Evolutionary conservation across 2,113 vertebrate species (phyloP).

Genomic region (Protobothrops mucrosquamatus): DNA sequence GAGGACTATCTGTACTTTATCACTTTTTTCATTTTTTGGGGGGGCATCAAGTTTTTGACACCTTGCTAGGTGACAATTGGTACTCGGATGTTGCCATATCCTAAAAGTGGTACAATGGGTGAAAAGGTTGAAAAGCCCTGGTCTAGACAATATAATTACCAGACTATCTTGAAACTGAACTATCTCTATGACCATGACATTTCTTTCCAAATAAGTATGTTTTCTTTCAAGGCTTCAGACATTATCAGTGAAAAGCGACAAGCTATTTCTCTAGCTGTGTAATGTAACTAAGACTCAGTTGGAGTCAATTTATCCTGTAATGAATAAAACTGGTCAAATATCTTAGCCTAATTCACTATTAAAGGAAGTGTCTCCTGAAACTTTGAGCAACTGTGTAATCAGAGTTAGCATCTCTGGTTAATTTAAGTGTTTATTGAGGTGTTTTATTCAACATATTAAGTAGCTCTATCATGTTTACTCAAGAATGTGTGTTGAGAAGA

Average conservation of each 20-base stretch:
- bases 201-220: not conserved
- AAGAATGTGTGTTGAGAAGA: not conserved
- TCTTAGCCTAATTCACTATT: not conserved
- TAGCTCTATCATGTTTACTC: not conserved
- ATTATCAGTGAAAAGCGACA: not conserved
- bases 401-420: not conserved
- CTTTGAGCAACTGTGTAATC: not conserved
- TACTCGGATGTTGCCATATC: too few species aligned
- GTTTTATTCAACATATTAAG: conserved; percentile 8
- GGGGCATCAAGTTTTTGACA: too few species aligned
- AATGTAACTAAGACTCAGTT: not conserved
- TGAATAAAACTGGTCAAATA: not conserved
- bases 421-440: conserved; percentile 7
- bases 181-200: not conserved
- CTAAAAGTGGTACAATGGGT: too few species aligned
- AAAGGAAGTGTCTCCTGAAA: not conserved
- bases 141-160: too few species aligned
- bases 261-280: not conserved
- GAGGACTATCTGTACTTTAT: too few species aligned
- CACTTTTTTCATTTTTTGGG: too few species aligned
- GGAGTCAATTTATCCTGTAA: not conserved
- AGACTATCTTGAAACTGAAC: not conserved
- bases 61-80: too few species aligned
- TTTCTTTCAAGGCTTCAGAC: not conserved
- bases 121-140: too few species aligned